A percentile compares a stretch with the other conserved stretches of the same genome.
phyloP scores from a whole-genome alignment of 2,888 invertebrate species.

The Melieria crassipennis region DNA sequence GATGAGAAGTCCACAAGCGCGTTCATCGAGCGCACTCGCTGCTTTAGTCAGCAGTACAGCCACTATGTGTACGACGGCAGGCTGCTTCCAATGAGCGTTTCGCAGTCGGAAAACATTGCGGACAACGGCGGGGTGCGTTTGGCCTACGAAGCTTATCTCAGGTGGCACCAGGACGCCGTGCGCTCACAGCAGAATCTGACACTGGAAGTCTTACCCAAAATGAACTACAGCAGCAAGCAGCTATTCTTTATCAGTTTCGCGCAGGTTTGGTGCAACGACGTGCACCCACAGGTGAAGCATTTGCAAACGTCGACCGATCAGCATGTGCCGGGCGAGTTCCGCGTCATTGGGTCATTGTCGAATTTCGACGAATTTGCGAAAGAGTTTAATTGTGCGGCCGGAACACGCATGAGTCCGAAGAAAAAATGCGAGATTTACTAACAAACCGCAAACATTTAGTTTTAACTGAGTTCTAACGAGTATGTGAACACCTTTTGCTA shows the following conservation, averaged over 20 bases:
- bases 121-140: constrained; percentile 61
- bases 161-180: constrained; percentile 48
- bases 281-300: constrained; percentile 38
- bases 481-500: too few species aligned
- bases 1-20: constrained; percentile 47
- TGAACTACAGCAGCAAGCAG: constrained; percentile 55
- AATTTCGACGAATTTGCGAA: constrained; percentile 57
- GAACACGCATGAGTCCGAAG: constrained; percentile 54
- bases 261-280: constrained; percentile 59
- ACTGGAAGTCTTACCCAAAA: constrained; percentile 50
- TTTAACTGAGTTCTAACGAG: neutral
- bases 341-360: constrained; percentile 57
- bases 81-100: constrained; percentile 46
- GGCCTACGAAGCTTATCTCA: constrained; percentile 57
- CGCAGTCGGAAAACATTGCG: constrained; percentile 60
- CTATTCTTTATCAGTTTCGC: constrained; percentile 61
- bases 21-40: constrained; percentile 50
- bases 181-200: constrained; percentile 34
- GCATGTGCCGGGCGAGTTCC: constrained; percentile 52
- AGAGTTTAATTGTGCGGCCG: constrained; percentile 53
- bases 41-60: constrained; percentile 57
- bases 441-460: neutral
- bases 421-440: constrained; percentile 58
- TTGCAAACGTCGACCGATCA: constrained; percentile 48
- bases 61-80: constrained; percentile 48